Evolutionary conservation across 2,888 invertebrate species (phyloP).

Genomic region (Synergus itoensis): DNA sequence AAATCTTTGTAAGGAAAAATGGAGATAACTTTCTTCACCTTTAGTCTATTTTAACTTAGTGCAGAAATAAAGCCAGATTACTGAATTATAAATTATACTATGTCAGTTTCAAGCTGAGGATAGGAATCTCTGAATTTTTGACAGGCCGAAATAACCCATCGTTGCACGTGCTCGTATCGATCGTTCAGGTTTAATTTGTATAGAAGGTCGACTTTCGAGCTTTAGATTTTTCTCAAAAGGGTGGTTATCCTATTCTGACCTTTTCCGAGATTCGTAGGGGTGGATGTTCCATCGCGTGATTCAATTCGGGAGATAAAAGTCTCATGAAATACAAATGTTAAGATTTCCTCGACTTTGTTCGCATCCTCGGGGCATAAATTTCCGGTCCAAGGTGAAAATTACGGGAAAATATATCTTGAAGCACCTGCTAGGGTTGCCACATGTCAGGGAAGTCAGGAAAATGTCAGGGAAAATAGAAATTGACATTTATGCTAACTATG

Average conservation of each 20-base stretch:
- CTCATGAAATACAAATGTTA: constrained; percentile 9
- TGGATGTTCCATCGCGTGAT: not conserved
- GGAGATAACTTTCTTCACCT: not conserved
- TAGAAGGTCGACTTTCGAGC: constrained; percentile 19
- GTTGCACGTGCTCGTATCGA: constrained; percentile 25
- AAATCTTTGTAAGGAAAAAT: not conserved
- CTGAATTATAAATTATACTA: no score
- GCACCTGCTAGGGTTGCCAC: not conserved
- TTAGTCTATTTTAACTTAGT: not conserved
- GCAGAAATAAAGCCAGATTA: no score
- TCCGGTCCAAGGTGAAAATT: constrained; percentile 27
- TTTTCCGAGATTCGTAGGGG: not conserved
- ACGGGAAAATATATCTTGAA: constrained; percentile 1
- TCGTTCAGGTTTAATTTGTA: constrained; percentile 25
- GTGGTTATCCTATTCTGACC: not conserved
- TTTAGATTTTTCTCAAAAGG: constrained; percentile 6
- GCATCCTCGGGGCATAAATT: not conserved
- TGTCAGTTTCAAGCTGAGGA: not conserved
- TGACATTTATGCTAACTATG: no score
- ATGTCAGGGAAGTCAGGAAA: no score
- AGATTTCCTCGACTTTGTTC: constrained; percentile 28
- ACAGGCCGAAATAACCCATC: not conserved
- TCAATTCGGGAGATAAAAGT: not conserved
- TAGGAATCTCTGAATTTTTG: not conserved
- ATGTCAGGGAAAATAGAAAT: no score